Evolutionary conservation across 2,888 invertebrate species (phyloP).

Genomic region (Microctonus brassicae): DNA sequence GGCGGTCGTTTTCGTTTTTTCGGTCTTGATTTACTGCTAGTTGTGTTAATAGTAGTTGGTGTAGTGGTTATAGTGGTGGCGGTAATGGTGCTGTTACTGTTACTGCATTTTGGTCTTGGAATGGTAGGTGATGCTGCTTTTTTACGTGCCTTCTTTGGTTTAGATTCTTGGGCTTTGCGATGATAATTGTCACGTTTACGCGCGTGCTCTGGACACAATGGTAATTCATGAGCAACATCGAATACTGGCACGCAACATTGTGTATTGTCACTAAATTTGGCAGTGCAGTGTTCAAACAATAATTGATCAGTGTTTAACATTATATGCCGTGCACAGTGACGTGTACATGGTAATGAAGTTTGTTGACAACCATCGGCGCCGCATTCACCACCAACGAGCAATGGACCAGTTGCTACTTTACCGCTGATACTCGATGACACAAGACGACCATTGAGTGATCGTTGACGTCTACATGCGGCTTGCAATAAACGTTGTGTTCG

Average conservation of each 20-base stretch:
- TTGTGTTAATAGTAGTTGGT: background rate
- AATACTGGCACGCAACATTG: constrained; percentile 85
- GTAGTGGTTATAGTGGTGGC: background rate
- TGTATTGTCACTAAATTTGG: constrained; percentile 83
- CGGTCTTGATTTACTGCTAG: constrained; percentile 58
- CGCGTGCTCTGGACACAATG: constrained; percentile 88
- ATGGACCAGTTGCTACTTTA: constrained; percentile 55
- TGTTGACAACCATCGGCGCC: constrained; percentile 66
- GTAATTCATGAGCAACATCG: constrained; percentile 83
- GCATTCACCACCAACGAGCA: constrained; percentile 62
- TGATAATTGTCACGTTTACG: constrained; percentile 88
- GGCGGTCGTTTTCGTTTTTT: constrained; percentile 65
- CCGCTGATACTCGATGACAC: constrained; percentile 35
- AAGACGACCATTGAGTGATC: constrained; percentile 47
- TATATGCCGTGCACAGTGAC: constrained; percentile 88
- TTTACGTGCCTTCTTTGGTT: constrained; percentile 80
- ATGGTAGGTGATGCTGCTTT: constrained; percentile 73
- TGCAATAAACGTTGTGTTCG: constrained; percentile 58
- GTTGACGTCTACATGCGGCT: constrained; percentile 55
- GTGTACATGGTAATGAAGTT: constrained; percentile 80
- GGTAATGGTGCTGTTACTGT: constrained; percentile 38
- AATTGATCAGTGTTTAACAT: constrained; percentile 88
- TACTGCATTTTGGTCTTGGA: constrained; percentile 71
- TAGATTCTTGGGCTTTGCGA: constrained; percentile 81
- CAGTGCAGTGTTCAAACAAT: constrained; percentile 84